phyloP scores from a whole-genome alignment of 2,888 invertebrate genomes.

The Drosophila borealis region DNA sequence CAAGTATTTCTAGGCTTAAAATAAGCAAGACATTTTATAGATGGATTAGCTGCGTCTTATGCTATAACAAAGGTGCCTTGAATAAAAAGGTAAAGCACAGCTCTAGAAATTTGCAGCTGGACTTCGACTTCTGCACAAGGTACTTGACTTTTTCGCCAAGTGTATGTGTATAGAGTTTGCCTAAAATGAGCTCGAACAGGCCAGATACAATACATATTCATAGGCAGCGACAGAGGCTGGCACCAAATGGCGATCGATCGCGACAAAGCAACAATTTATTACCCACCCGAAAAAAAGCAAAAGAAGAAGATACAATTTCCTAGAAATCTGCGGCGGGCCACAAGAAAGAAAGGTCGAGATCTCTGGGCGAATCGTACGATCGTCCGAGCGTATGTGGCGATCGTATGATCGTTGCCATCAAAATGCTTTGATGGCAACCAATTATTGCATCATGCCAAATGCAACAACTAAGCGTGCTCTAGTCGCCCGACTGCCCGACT shows the following conservation, averaged over 20 bases:
- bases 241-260: conserved; percentile 32
- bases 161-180: background rate
- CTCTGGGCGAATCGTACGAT: conserved; percentile 35
- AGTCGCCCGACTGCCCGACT: no score
- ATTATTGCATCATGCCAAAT: conserved; percentile 69
- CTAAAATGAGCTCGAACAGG: conserved; percentile 28
- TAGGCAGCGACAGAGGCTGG: conserved; percentile 54
- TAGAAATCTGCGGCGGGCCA: conserved; percentile 49
- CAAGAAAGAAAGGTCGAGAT: conserved; percentile 60
- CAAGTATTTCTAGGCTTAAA: no score
- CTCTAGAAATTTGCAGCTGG: no score
- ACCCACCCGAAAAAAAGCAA: conserved; percentile 3
- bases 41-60: no score
- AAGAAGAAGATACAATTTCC: conserved; percentile 58
- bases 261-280: conserved; percentile 44
- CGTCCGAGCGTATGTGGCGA: conserved; percentile 32
- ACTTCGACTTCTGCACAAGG: background rate
- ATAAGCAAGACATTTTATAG: no score
- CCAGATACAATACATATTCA: conserved; percentile 53
- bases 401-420: conserved; percentile 34
- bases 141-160: background rate
- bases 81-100: no score
- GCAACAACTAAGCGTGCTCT: background rate
- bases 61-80: no score
- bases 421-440: conserved; percentile 41